Base-by-base conservation (phyloP, 2,888 invertebrate species). In the Meliscaeva auricollis region DNA sequence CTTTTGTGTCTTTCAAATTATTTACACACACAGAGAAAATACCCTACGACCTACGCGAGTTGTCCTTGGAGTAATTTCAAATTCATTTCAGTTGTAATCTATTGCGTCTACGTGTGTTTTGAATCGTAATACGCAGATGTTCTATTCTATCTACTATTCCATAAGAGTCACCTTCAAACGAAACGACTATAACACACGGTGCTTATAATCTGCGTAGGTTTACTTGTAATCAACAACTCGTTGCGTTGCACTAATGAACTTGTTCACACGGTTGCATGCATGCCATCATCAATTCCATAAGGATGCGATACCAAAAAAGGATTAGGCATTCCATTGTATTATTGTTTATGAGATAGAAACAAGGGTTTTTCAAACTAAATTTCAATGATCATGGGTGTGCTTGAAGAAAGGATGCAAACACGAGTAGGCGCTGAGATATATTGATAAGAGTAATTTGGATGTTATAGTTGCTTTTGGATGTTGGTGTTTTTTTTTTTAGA, bases 191-290 rank as follows among this genome's bases (percentile, higher is more conserved):
- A n/a, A 13, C 13, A 41, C 41, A 13, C 17, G 13, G 20, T 58
- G 26, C 44, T 62, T 50, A 32, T 41, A 56, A 32, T 52, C 46
- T 69, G 68, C 62, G 48, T 60, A 50, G 32, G 62, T 11, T 44
- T 15, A 13, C 13, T 38, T 54, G 62, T 62, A 81, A 70, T 76
- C 69, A 81, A 38, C 70, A 72, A 82, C 58, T 82, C 64, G 44
- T 81, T 52, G 77, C 41, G 41, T 62, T 58, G 35, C 38, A 82
- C 76, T 82, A 82, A 82, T 82, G 81, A 82, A 82, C 81, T 66
- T 76, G 77, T 82, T 72, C 72, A 82, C 81, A 44, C 66, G 70
- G 70, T 58, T 52, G 58, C 58, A 44, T 72, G 66, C 58, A 76
- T 81, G 26, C 48, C 48, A 54, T 41, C 32, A 35, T 70, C 56